Evolutionary conservation across 2,888 invertebrate species (phyloP).

Genomic region (Palloptera scutellata): DNA sequence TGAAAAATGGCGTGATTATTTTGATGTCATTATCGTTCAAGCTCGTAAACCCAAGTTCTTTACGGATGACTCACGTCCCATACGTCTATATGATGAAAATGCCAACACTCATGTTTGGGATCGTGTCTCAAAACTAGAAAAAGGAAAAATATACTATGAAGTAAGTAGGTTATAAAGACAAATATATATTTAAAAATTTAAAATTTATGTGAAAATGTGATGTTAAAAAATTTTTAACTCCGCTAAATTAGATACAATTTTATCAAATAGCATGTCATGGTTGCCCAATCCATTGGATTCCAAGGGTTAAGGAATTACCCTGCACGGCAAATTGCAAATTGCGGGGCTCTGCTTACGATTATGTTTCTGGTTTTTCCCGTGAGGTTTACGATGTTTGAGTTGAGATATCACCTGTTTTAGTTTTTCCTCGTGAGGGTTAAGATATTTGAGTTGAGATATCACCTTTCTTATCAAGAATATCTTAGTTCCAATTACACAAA

Average conservation of each 20-base stretch:
- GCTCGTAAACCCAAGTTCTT: constrained; percentile 97
- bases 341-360: too few relatives aligned
- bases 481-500: background rate
- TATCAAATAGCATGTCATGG: too few relatives aligned
- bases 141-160: constrained; percentile 92
- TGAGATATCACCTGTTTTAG: too few relatives aligned
- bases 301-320: too few relatives aligned
- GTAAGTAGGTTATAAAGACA: constrained; percentile 63
- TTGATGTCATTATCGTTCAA: constrained; percentile 93
- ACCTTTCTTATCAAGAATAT: background rate
- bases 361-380: too few relatives aligned
- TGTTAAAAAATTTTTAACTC: too few relatives aligned
- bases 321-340: too few relatives aligned
- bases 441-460: background rate
- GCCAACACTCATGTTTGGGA: constrained; percentile 90
- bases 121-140: constrained; percentile 83
- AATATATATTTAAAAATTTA: background rate
- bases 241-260: too few relatives aligned
- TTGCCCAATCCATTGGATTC: too few relatives aligned
- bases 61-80: constrained; percentile 88
- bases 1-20: constrained; percentile 85
- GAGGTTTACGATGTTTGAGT: too few relatives aligned
- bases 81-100: constrained; percentile 84
- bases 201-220: too few relatives aligned
- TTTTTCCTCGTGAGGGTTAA: too few relatives aligned